Percentiles rank a stretch among this genome's conserved stretches.
phyloP scores from a whole-genome alignment of 37 sponge, comb jelly and placozoan genomes.

The Haliclona indistincta region DNA sequence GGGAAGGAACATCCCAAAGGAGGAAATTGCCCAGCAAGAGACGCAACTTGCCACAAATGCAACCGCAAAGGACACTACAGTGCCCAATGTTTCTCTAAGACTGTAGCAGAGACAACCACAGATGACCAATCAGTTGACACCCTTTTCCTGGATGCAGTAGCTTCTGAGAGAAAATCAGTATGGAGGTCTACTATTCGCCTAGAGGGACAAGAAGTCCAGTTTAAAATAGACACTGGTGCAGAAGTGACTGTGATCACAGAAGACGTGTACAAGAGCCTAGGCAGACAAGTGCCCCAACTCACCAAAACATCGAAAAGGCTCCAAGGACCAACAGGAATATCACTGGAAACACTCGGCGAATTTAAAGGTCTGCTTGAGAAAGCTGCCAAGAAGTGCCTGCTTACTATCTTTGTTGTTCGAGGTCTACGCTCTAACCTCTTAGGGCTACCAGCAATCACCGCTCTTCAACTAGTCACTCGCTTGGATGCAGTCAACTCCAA shows the following conservation, averaged over 20 bases:
- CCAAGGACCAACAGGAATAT: conserved; percentile 30
- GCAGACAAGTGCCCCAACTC: not conserved
- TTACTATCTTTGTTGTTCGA: conserved; percentile 33
- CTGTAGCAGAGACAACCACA: too few relatives aligned
- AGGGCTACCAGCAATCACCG: conserved; percentile 44
- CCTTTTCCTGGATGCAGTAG: conserved; percentile 13
- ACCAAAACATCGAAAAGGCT: conserved; percentile 23
- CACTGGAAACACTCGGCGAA: conserved; percentile 31
- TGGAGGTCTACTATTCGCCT: conserved; percentile 33
- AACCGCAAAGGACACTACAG: too few relatives aligned
- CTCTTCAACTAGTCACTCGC: conserved; percentile 20
- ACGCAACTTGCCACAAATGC: too few relatives aligned
- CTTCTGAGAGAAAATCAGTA: not conserved
- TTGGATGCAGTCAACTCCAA: not conserved
- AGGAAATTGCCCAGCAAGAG: too few relatives aligned
- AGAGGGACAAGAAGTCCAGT: not conserved
- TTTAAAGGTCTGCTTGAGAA: conserved; percentile 14
- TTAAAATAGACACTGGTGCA: too few relatives aligned
- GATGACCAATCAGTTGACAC: conserved; percentile 2
- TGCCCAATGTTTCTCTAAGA: too few relatives aligned
- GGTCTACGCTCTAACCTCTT: conserved; percentile 40
- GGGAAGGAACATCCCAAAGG: too few relatives aligned
- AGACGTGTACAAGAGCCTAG: conserved; percentile 23
- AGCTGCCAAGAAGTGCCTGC: not conserved
- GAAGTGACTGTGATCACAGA: too few relatives aligned